Base-by-base conservation (phyloP, 2,113 vertebrate species). In the Mormyrus iriodes region DNA sequence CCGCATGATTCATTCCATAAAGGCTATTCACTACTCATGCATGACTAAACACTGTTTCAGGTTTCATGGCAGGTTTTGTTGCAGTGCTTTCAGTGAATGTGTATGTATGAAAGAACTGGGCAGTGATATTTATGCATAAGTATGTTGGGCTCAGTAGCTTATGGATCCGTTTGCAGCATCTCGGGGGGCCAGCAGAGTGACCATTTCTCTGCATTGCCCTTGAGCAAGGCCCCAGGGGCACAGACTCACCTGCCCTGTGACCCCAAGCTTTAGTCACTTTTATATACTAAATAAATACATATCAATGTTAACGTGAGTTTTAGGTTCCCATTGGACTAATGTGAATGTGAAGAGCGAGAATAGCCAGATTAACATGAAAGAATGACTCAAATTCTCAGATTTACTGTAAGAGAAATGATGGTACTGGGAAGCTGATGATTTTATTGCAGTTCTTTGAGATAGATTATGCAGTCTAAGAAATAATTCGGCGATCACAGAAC, bases 1-100 rank as follows among this genome's bases (percentile, higher is more conserved):
- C 44, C 21, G 35, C 46, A 48, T 84, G 82, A 84, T 46, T 84
- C 82, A 84, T 84, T 48, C 82, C 19, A 84, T 82, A 84, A 84
- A 84, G 82, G 10, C 44, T 84, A 4, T 42, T 84, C 10, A 84
- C 42, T 46, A 44, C 17, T 2, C 76, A 48, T 44, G 44, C 82
- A 84, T 10, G 82, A 24, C 8, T n/a, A 84, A 46, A 84, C 44
- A 24, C 0, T 84, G 39, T 13, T 84, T 44, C 82, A 44, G 31
- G 73, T 44, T 84, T 84, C 42, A 46, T 84, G 21, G 15, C 19
- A 84, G 44, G 39, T 48, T 10, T 84, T 84, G 35, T 2, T 48
- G 24, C 82, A 48, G 44, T 84, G 39, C 44, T 10, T 46, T 83
- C 79, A 44, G 35, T 24, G 13, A 27, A 79, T 27, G 58, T 65